These are phyloP conservation scores for Pholis gunnellus DNA, from an alignment of 2,113 vertebrate genomes.

Conservation along the genomic window DNA sequence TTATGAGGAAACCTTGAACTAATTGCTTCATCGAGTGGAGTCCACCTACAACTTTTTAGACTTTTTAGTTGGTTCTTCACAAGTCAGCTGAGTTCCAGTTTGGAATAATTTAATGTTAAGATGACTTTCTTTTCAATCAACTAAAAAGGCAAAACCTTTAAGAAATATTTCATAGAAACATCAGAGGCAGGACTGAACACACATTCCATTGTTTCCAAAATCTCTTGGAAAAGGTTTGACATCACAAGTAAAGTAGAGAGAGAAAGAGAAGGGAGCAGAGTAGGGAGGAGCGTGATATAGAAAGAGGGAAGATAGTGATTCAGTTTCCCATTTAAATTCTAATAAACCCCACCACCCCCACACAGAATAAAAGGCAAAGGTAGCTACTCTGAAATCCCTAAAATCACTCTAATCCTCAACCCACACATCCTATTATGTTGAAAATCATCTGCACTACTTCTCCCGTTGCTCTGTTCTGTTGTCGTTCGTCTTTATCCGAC, in stretches of 20 bases:
- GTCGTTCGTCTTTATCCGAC: background rate
- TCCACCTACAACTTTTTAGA: background rate
- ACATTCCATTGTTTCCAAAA: background rate
- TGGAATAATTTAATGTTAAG: background rate
- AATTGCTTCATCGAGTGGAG: background rate
- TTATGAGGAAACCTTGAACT: background rate
- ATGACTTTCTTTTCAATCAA: background rate
- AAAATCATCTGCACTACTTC: constrained; percentile 16
- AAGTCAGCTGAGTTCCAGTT: background rate
- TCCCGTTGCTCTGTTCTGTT: background rate
- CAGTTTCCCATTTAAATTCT: constrained; percentile 38
- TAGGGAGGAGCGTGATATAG: background rate
- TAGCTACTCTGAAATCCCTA: constrained; percentile 26
- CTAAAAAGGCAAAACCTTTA: background rate
- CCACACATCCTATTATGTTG: constrained; percentile 35
- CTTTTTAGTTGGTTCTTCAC: background rate
- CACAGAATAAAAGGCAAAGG: background rate
- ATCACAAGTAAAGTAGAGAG: background rate
- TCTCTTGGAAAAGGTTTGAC: background rate
- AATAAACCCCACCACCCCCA: constrained; percentile 20
- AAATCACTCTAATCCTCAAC: constrained; percentile 55
- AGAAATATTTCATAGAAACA: background rate
- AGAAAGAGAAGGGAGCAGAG: background rate
- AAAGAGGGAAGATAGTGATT: constrained; percentile 19
- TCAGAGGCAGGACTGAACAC: background rate